phyloP scores from a whole-genome alignment of 2,113 vertebrate genomes.

The Phylloscopus trochiloides region DNA sequence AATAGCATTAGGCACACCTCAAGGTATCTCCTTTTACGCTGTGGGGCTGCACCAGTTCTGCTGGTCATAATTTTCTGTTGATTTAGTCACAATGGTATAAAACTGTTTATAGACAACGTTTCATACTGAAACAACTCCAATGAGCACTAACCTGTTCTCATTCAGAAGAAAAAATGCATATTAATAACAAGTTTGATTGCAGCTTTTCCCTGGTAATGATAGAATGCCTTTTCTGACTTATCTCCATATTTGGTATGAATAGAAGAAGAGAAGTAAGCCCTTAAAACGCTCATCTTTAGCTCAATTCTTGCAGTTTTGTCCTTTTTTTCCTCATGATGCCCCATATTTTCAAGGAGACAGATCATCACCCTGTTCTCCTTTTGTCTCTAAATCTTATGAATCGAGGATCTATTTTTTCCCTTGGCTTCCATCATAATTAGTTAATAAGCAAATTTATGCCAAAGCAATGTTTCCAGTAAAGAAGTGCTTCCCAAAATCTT shows the following conservation, averaged over 20 bases:
- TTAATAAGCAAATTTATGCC: background rate
- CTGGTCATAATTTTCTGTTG: background rate
- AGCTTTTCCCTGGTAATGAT: background rate
- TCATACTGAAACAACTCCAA: background rate
- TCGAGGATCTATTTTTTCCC: background rate
- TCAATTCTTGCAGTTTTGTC: background rate
- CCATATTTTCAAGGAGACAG: background rate
- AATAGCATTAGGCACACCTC: background rate
- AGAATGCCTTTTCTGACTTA: background rate
- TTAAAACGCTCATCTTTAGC: background rate
- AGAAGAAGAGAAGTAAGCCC: background rate
- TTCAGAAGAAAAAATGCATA: background rate
- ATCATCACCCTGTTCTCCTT: background rate
- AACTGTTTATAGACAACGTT: background rate
- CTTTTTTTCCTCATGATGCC: background rate
- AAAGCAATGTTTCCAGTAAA: background rate
- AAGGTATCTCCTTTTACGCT: background rate
- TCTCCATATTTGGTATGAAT: background rate
- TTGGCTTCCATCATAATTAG: background rate
- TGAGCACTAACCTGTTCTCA: background rate
- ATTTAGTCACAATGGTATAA: background rate
- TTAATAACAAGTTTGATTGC: background rate
- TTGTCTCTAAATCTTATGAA: background rate
- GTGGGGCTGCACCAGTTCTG: background rate
- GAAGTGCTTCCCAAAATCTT: background rate